These are phyloP conservation scores for Dufourea novaeangliae DNA, from an alignment of 1,140 invertebrate genomes.

Conservation along the genomic window DNA sequence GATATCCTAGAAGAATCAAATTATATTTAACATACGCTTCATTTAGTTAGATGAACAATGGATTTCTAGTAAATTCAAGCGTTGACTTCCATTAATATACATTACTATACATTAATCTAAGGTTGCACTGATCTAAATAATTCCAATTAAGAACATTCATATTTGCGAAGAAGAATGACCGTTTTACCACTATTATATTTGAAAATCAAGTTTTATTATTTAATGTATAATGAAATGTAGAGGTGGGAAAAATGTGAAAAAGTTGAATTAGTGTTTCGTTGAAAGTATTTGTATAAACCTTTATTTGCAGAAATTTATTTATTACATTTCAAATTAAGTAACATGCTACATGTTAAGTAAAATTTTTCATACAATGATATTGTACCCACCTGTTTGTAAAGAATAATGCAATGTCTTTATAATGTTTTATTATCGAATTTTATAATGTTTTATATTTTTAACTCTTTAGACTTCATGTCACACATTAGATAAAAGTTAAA, in stretches of 20 bases:
- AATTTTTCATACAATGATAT: background rate
- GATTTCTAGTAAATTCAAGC: constrained; percentile 39
- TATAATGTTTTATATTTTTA: constrained; percentile 24
- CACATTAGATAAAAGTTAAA: constrained; percentile 9
- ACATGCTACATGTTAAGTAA: constrained; percentile 7
- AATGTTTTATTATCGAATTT: background rate
- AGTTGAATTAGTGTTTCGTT: constrained; percentile 12
- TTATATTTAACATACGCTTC: constrained; percentile 30
- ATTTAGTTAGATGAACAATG: constrained; percentile 25
- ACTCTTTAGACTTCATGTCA: constrained; percentile 2
- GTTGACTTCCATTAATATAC: constrained; percentile 62
- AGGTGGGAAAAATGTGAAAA: constrained; percentile 12
- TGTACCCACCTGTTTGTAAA: constrained; percentile 12
- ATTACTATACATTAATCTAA: constrained; percentile 59
- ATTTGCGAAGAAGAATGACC: background rate
- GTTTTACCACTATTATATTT: constrained; percentile 34
- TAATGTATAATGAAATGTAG: constrained; percentile 31
- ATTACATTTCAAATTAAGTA: background rate
- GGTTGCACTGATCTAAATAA: constrained; percentile 33
- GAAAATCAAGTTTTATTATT: constrained; percentile 35
- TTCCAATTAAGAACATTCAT: constrained; percentile 35
- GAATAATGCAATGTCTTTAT: constrained; percentile 11
- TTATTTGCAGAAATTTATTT: background rate
- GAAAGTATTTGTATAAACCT: background rate
- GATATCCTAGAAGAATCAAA: constrained; percentile 27